Evolutionary conservation across 2,888 invertebrate species (phyloP).

Genomic region (Clistopyga incitator): DNA sequence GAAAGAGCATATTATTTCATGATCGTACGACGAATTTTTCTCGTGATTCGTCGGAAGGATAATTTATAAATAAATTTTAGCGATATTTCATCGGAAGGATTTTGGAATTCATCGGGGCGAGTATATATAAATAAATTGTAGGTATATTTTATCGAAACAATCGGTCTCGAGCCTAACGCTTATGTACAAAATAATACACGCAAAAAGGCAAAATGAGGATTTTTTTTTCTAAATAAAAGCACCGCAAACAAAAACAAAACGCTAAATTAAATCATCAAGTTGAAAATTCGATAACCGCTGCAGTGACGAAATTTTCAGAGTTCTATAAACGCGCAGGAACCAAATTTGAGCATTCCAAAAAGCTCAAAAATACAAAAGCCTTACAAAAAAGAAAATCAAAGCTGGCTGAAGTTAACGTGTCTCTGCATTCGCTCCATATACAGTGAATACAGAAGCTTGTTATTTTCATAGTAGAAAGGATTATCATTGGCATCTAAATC

Average conservation of each 20-base stretch:
- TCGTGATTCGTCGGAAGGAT: constrained; percentile 26
- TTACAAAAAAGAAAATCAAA: constrained; percentile 10
- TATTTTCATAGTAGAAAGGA: constrained; percentile 93
- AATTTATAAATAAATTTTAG: constrained; percentile 51
- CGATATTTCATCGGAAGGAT: neutral
- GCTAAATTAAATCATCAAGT: constrained; percentile 15
- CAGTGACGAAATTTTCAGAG: neutral
- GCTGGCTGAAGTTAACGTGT: constrained; percentile 76
- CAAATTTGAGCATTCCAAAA: neutral
- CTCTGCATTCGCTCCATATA: constrained; percentile 93
- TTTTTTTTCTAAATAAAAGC: constrained; percentile 4
- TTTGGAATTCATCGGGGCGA: constrained; percentile 18
- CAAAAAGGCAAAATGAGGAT: neutral
- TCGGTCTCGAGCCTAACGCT: constrained; percentile 33
- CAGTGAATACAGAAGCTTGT: constrained; percentile 94
- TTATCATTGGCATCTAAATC: constrained; percentile 91
- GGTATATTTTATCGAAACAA: constrained; percentile 2
- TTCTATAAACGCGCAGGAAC: constrained; percentile 44
- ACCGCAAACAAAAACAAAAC: constrained; percentile 23
- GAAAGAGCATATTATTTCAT: constrained; percentile 27
- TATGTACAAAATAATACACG: constrained; percentile 65
- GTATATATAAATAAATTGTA: constrained; percentile 47
- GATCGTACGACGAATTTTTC: constrained; percentile 14
- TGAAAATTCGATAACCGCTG: neutral
- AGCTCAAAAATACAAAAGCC: neutral